These are phyloP conservation scores for Drosophila mauritiana DNA, from an alignment of 1,140 invertebrate species.

Conservation along the genomic window DNA sequence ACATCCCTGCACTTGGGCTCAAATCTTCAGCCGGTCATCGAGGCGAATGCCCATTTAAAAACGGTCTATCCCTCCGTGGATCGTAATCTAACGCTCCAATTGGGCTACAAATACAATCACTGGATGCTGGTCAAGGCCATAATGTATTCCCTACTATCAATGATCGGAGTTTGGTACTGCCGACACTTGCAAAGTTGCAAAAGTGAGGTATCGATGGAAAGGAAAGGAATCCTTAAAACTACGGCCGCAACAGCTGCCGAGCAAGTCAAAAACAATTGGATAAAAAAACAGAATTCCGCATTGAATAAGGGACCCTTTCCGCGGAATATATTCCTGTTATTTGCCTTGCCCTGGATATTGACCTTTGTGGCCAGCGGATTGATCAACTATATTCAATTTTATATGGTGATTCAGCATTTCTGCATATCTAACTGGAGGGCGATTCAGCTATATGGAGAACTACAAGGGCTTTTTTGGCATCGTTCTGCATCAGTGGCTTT, in stretches of 20 bases:
- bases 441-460: slow-evolving; percentile 25
- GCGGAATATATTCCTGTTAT: slow-evolving; percentile 12
- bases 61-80: slow-evolving; percentile 23
- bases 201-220: not conserved
- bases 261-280: slow-evolving; percentile 39
- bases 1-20: slow-evolving; percentile 43
- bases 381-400: slow-evolving; percentile 37
- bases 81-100: slow-evolving; percentile 32
- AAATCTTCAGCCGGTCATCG: slow-evolving; percentile 37
- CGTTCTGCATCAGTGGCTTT: slow-evolving; percentile 8
- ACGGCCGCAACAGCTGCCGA: slow-evolving; percentile 19
- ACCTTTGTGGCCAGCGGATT: slow-evolving; percentile 38
- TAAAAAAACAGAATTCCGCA: not conserved
- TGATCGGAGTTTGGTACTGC: slow-evolving; percentile 48
- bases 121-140: slow-evolving; percentile 43
- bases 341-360: slow-evolving; percentile 37
- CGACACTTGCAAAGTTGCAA: slow-evolving; percentile 6
- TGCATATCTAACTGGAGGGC: slow-evolving; percentile 38
- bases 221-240: not conserved
- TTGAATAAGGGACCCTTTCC: slow-evolving; percentile 21
- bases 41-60: slow-evolving; percentile 45
- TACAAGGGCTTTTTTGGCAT: slow-evolving; percentile 42
- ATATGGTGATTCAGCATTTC: slow-evolving; percentile 57
- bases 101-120: slow-evolving; percentile 53
- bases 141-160: slow-evolving; percentile 30